These are phyloP conservation scores for Pica pica DNA, from an alignment of 2,113 vertebrate species.

Conservation along the genomic window DNA sequence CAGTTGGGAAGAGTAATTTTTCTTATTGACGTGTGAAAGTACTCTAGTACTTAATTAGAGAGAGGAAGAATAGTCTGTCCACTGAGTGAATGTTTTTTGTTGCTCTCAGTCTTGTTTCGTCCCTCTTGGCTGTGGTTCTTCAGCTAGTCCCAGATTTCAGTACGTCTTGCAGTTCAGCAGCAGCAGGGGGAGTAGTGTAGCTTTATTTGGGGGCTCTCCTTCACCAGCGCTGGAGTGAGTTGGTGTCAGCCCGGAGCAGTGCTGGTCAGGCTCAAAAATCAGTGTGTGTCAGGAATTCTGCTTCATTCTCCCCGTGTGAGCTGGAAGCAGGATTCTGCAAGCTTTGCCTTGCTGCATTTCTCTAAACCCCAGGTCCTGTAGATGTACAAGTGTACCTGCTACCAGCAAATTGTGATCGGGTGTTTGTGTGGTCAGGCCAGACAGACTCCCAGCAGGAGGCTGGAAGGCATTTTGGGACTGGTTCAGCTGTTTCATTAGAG, in stretches of 20 bases:
- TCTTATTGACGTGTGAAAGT: neutral
- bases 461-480: neutral
- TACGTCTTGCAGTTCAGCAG: neutral
- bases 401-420: fast-evolving
- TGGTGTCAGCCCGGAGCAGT: neutral
- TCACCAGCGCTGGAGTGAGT: neutral
- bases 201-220: constrained; percentile 10
- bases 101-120: neutral
- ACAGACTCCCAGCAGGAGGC: neutral
- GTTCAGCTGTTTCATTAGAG: neutral
- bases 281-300: neutral
- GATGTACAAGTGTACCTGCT: neutral
- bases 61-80: neutral
- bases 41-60: neutral
- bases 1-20: neutral
- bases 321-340: neutral
- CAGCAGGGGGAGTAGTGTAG: constrained; percentile 64
- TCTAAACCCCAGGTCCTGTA: neutral
- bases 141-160: neutral
- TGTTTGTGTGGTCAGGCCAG: neutral
- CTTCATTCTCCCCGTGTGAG: neutral
- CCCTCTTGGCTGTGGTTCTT: neutral
- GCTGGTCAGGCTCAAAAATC: neutral
- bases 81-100: neutral
- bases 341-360: neutral